Evolutionary conservation across 1,140 invertebrate species (phyloP).

Genomic region (Ladona fulva): DNA sequence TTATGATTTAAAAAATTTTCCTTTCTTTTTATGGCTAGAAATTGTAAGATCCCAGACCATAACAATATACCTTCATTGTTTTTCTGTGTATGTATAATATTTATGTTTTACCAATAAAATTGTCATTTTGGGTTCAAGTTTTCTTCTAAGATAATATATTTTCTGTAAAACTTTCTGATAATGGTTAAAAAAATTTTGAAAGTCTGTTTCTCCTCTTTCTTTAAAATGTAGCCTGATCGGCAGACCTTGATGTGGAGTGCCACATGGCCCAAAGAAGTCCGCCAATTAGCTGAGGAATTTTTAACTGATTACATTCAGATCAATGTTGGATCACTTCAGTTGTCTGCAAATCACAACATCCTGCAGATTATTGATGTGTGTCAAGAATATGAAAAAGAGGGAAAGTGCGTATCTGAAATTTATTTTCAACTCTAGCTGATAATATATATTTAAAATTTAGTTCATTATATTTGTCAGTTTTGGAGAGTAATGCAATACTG

Average conservation of each 20-base stretch:
- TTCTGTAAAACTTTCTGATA: too few species aligned
- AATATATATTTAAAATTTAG: too few species aligned
- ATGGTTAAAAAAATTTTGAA: conserved; percentile 4
- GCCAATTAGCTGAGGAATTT: conserved; percentile 53
- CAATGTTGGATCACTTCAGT: conserved; percentile 88
- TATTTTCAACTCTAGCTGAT: too few species aligned
- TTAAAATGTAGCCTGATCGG: conserved; percentile 55
- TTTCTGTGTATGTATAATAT: not conserved
- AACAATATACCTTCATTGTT: too few species aligned
- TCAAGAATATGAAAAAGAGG: conserved; percentile 81
- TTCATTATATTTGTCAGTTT: too few species aligned
- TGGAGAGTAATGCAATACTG: too few species aligned
- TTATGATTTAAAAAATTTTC: too few species aligned
- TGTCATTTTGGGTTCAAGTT: too few species aligned
- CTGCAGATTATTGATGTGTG: conserved; percentile 95
- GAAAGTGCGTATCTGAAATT: conserved; percentile 43
- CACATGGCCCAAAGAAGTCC: conserved; percentile 95
- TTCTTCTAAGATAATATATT: too few species aligned
- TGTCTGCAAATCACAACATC: conserved; percentile 98
- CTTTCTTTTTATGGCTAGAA: too few species aligned
- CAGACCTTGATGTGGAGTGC: conserved; percentile 97
- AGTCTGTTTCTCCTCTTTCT: conserved; percentile 26
- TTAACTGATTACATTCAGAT: conserved; percentile 65
- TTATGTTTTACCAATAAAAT: too few species aligned
- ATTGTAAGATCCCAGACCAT: too few species aligned